Evolutionary conservation across 2,797 vertebrate genomes (phyloP).

Genomic region (Atherinosoma microstoma): DNA sequence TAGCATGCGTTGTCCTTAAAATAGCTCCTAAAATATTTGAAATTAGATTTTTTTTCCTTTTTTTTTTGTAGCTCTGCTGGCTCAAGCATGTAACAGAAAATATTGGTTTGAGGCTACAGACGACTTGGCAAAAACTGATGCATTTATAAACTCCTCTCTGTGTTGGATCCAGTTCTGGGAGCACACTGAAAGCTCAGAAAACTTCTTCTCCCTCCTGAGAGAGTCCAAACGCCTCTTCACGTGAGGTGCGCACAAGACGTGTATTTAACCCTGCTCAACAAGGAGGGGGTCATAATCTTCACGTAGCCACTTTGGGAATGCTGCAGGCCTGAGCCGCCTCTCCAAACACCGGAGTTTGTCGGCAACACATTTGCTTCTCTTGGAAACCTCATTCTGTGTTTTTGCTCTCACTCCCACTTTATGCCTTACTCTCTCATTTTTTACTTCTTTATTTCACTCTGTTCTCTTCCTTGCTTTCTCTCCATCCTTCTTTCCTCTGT

Average conservation of each 20-base stretch:
- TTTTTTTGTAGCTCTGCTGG: conserved; percentile 35
- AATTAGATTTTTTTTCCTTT: conserved; percentile 26
- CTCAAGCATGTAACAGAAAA: conserved; percentile 38
- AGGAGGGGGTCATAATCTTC: conserved; percentile 32
- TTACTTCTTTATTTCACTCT: conserved; percentile 5
- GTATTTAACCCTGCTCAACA: conserved; percentile 21
- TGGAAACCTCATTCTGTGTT: conserved; percentile 31
- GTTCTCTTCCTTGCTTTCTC: not conserved
- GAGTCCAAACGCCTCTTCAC: conserved; percentile 27
- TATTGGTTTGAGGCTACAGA: conserved; percentile 59
- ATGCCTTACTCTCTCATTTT: not conserved
- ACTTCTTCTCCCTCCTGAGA: conserved; percentile 23
- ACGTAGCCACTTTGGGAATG: conserved; percentile 23
- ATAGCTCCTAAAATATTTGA: conserved; percentile 20
- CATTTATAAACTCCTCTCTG: conserved; percentile 37
- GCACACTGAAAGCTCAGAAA: conserved; percentile 27
- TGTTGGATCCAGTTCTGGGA: conserved; percentile 52
- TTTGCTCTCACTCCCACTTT: not conserved
- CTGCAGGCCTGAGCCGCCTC: not conserved
- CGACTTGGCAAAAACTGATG: conserved; percentile 63
- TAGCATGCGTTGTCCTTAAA: conserved; percentile 28
- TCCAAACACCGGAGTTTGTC: conserved; percentile 18
- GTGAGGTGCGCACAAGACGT: conserved; percentile 13
- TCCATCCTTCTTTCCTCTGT: conserved; percentile 4
- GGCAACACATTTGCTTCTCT: conserved; percentile 38